Evolutionary conservation across 2,113 vertebrate genomes (phyloP), one percentile per base, ranked within the genome.

Genomic region (Arvicanthis niloticus): DNA sequence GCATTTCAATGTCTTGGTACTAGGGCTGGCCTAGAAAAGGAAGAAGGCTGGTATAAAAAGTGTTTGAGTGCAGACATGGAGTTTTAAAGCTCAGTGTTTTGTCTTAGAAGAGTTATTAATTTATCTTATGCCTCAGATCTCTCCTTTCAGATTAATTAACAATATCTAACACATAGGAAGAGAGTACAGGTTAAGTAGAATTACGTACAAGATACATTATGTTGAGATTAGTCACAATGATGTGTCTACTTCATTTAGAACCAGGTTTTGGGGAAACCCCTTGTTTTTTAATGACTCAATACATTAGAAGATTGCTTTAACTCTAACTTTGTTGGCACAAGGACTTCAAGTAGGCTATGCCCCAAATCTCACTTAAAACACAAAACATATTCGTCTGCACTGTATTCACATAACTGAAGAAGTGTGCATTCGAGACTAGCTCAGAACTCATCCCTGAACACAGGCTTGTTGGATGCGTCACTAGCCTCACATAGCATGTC

Each of bases 331-430:
- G 3, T 68, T 90, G 26, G 40, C 19, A 51, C 29, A 51, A 60
- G 67, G 26, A 75, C 93, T 42, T 37, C 45, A 89, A 81, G 40
- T 78, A 89, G 7, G 34, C 58, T 89, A 91, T 87, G 16, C 10
- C 89, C 48, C 78, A 70, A 77, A 70, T 29, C 21, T 95, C 21
- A 85, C 85, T 85, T 91, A 51, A 88, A 94, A 88, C 31, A 51
- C 17, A 88, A 80, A 85, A 65, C 70, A 11, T 58, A 56, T 68
- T 77, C 40, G 13, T 29, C 89, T 88, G 13, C 0, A 87, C 56
- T 91, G 24, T 75, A 42, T 88, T 91, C 92, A 58, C 90, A 45
- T 88, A 88, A 70, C 56, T 68, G 65, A 16, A 68, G 53, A n/a
- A 53, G 45, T 75, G 75, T 42, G 51, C 48, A 68, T 62, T 91